A percentile compares a stretch with the other conserved stretches of the same genome.
Evolutionary conservation across 2,888 invertebrate genomes (phyloP).

Genomic region (Drosophila emarginata): DNA sequence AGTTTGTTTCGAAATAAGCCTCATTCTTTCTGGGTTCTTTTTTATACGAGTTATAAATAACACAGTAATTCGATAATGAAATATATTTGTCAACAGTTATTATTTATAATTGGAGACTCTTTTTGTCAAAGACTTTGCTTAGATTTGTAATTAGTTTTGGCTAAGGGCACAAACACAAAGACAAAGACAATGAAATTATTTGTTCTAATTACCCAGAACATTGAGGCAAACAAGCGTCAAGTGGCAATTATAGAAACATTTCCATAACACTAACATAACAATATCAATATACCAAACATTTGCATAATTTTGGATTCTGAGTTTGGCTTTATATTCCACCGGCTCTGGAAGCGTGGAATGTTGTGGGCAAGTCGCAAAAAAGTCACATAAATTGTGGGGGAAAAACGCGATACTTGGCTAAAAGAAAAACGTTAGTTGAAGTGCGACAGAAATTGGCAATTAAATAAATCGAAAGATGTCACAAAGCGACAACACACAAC

Average conservation of each 20-base stretch:
- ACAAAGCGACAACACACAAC: constrained; percentile 42
- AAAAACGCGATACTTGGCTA: constrained; percentile 51
- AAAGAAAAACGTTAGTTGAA: constrained; percentile 67
- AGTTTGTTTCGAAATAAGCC: no score
- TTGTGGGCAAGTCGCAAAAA: constrained; percentile 34
- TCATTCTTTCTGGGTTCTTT: no score
- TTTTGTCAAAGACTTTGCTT: not conserved
- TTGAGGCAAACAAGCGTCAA: constrained; percentile 42
- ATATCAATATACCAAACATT: constrained; percentile 41
- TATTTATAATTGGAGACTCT: no score
- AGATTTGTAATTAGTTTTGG: not conserved
- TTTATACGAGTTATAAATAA: no score
- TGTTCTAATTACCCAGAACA: constrained; percentile 32
- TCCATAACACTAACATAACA: constrained; percentile 51
- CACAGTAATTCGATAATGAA: no score
- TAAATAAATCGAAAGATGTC: constrained; percentile 74
- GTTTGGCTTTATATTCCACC: not conserved
- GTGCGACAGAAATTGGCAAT: constrained; percentile 69
- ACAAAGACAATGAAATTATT: constrained; percentile 48
- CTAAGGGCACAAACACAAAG: constrained; percentile 3
- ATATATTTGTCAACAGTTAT: no score
- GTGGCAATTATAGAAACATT: constrained; percentile 44
- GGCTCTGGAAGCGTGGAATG: constrained; percentile 26
- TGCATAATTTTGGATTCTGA: constrained; percentile 32
- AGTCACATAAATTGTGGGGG: constrained; percentile 58